Evolutionary conservation across 1,140 invertebrate genomes (phyloP).

Genomic region (Stenopsyche tienmushanensis): DNA sequence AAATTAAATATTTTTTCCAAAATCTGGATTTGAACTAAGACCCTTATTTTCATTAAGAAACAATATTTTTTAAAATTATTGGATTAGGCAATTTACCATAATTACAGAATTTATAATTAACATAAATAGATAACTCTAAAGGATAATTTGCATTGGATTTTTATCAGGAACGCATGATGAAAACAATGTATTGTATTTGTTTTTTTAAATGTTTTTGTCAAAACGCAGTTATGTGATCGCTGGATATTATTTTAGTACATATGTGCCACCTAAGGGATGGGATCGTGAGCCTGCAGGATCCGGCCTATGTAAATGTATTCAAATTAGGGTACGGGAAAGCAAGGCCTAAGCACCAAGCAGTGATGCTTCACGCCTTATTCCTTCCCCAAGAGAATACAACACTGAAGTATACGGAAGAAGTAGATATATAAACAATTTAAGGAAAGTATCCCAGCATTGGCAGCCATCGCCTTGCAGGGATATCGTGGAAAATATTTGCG

Average conservation of each 20-base stretch:
- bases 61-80: background rate
- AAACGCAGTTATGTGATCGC: no score
- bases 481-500: background rate
- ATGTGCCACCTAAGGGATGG: conserved; percentile 8
- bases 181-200: no score
- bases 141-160: no score
- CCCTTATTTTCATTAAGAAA: background rate
- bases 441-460: background rate
- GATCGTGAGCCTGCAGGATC: conserved; percentile 29
- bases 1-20: no score
- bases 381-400: conserved; percentile 19
- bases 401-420: conserved; percentile 13
- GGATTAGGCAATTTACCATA: no score
- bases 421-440: conserved; percentile 18
- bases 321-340: conserved; percentile 28
- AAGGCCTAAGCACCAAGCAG: conserved; percentile 26
- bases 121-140: no score
- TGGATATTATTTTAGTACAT: no score
- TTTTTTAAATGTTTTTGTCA: no score
- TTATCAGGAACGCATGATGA: no score
- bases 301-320: conserved; percentile 36
- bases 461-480: background rate
- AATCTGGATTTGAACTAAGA: no score
- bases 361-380: conserved; percentile 32
- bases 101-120: no score